A percentile compares a stretch with the other conserved stretches of the same genome.
phyloP scores from a whole-genome alignment of 2,888 invertebrate species.

The Minunthozetes semirufus region DNA sequence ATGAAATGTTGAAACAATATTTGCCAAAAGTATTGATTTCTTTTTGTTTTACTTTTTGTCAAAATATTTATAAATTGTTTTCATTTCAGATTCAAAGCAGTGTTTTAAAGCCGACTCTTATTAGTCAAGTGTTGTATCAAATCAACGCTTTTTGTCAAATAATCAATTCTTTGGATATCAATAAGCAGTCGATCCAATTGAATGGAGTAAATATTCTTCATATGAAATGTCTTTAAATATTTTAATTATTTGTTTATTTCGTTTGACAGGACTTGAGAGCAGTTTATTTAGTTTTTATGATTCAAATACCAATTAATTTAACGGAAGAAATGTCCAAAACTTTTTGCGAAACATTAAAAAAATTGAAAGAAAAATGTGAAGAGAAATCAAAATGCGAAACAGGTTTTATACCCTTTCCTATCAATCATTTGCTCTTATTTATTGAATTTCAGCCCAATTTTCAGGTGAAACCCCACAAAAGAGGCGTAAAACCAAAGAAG shows the following conservation, averaged over 20 bases:
- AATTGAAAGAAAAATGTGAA: constrained; percentile 6
- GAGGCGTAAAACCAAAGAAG: constrained; percentile 32
- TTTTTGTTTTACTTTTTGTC: background rate
- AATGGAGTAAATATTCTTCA: constrained; percentile 1
- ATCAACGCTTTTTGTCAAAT: constrained; percentile 11
- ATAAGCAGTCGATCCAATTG: background rate
- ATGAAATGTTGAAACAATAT: constrained; percentile 77
- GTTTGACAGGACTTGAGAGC: constrained; percentile 6
- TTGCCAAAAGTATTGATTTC: constrained; percentile 68
- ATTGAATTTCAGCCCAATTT: background rate
- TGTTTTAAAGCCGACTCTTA: constrained; percentile 21
- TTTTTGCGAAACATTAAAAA: constrained; percentile 1
- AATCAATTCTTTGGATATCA: constrained; percentile 1
- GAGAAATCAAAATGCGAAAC: background rate
- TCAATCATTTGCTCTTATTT: background rate
- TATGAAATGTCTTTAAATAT: background rate
- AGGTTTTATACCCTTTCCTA: background rate
- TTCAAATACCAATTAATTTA: background rate
- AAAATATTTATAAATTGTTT: background rate
- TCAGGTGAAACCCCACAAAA: constrained; percentile 35
- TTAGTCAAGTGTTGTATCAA: constrained; percentile 25
- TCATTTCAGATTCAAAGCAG: constrained; percentile 19
- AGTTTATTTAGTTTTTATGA: constrained; percentile 12
- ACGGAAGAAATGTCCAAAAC: background rate
- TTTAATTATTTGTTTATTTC: background rate